These are phyloP conservation scores for Gallirallus australis DNA, from an alignment of 2,797 vertebrate genomes.

Conservation along the genomic window DNA sequence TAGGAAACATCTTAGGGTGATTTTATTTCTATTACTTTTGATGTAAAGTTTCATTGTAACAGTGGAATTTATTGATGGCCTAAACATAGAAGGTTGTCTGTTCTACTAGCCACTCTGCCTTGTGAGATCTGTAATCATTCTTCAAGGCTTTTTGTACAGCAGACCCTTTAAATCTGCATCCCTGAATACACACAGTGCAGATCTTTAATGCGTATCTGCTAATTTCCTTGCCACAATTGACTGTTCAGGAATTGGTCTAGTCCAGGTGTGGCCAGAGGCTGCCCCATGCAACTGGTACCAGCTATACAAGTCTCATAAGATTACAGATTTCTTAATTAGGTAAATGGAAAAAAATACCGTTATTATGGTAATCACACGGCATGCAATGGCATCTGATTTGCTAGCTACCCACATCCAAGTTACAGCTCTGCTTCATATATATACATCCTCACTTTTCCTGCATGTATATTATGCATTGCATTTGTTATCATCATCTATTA, in stretches of 20 bases:
- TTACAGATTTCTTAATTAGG: background rate
- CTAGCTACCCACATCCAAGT: background rate
- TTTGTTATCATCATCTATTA: background rate
- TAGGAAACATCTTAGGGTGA: slow-evolving; percentile 86
- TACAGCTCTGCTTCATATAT: background rate
- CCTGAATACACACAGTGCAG: background rate
- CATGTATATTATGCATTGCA: background rate
- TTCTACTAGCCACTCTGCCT: background rate
- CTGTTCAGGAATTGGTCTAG: background rate
- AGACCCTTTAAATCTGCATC: background rate
- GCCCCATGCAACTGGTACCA: background rate
- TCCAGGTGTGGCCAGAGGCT: background rate
- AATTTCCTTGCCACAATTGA: background rate
- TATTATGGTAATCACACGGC: background rate
- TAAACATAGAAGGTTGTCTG: background rate
- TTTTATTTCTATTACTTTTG: background rate
- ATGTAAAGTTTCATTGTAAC: background rate
- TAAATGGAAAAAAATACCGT: background rate
- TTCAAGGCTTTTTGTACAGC: background rate
- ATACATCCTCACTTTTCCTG: background rate
- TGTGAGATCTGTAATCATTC: background rate
- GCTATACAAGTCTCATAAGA: background rate
- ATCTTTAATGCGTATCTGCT: background rate
- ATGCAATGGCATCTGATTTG: background rate
- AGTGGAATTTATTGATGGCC: background rate